A percentile compares a stretch with the other conserved stretches of the same genome.
Conservation (phyloP, 2,113 vertebrate genomes). For the Oncorhynchus keta region DNA sequence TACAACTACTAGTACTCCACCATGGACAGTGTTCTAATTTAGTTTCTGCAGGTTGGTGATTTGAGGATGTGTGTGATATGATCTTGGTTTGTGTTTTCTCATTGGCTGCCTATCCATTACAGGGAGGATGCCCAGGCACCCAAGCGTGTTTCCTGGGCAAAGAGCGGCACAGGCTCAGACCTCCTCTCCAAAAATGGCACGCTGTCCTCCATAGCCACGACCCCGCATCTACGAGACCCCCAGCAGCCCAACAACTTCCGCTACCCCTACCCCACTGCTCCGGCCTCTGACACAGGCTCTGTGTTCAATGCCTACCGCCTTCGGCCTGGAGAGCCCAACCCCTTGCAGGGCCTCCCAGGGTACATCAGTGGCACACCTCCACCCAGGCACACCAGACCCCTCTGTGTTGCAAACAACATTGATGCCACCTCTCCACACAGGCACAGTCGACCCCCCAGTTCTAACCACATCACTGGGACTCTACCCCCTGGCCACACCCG, state of each 20-base stretch:
- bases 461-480: constrained; percentile 35
- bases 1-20: too few relatives aligned
- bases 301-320: constrained; percentile 72
- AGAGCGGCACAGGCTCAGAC: constrained; percentile 79
- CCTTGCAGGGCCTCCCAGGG: constrained; percentile 74
- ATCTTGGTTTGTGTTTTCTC: background rate
- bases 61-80: background rate
- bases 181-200: constrained; percentile 86
- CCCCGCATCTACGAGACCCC: constrained; percentile 67
- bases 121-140: constrained; percentile 89
- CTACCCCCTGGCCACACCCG: background rate
- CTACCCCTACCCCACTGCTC: constrained; percentile 62
- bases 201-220: constrained; percentile 82
- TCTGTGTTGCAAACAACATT: background rate
- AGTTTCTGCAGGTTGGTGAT: background rate
- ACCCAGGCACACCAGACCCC: constrained; percentile 49
- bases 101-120: background rate
- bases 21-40: background rate
- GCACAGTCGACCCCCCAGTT: constrained; percentile 48
- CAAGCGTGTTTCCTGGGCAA: constrained; percentile 83
- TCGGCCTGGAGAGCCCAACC: constrained; percentile 62
- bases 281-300: constrained; percentile 67
- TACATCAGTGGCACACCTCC: constrained; percentile 66
- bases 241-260: constrained; percentile 50
- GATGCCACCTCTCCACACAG: constrained; percentile 44